Conservation (phyloP, 2,888 invertebrate genomes). For the Lepeophtheirus nordmannii region DNA sequence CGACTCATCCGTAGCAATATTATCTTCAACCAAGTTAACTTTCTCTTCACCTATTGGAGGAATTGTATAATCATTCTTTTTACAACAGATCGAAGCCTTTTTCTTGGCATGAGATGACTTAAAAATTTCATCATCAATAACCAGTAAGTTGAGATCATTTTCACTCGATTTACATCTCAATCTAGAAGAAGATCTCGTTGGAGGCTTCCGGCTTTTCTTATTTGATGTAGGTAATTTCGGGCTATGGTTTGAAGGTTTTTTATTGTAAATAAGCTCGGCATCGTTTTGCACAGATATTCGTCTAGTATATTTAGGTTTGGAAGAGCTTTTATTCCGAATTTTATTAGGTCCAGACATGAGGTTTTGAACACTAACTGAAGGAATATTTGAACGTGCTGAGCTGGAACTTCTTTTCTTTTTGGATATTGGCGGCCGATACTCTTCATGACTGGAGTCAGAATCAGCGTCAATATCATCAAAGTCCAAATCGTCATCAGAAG, state of each 20-base stretch:
- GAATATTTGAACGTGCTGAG: neutral
- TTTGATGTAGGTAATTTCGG: neutral
- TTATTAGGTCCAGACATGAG: neutral
- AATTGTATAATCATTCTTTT: neutral
- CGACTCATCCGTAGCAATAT: neutral
- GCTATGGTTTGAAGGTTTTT: neutral
- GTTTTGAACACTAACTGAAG: neutral
- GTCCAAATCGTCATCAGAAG: slow-evolving; percentile 2
- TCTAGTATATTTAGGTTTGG: neutral
- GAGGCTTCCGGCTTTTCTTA: neutral
- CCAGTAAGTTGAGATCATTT: neutral
- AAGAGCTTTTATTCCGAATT: neutral
- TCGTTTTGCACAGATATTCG: neutral
- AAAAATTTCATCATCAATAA: neutral
- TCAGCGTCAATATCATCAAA: neutral
- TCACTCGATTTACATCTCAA: neutral
- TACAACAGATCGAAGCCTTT: neutral
- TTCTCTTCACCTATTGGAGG: neutral
- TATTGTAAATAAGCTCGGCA: neutral
- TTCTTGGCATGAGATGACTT: neutral
- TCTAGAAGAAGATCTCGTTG: neutral
- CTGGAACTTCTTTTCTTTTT: neutral
- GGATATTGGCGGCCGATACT: neutral
- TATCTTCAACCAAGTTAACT: neutral
- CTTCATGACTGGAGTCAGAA: neutral